These are phyloP conservation scores for Leptopilina drosophilae DNA, from an alignment of 2,888 invertebrate species.

Conservation along the genomic window DNA sequence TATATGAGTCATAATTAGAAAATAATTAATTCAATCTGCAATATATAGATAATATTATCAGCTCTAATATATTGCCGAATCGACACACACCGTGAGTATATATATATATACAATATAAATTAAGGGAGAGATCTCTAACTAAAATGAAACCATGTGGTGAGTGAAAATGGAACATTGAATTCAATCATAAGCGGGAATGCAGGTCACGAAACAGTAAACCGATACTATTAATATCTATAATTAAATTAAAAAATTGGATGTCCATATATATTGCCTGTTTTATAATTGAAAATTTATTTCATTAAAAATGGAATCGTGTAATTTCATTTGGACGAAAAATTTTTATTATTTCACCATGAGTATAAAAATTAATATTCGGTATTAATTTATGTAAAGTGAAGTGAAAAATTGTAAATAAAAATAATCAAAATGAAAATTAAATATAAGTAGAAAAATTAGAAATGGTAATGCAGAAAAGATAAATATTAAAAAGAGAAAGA, in stretches of 20 bases:
- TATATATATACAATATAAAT: neutral
- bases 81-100: neutral
- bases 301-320: no score
- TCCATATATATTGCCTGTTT: no score
- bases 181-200: conserved; percentile 1
- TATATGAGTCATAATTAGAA: neutral
- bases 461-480: no score
- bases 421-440: no score
- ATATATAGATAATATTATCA: neutral
- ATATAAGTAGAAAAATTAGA: no score
- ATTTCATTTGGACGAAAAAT: no score
- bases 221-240: neutral
- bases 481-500: no score
- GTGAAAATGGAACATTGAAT: conserved; percentile 6
- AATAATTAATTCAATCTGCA: neutral
- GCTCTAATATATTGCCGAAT: neutral
- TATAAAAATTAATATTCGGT: no score
- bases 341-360: no score
- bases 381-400: no score
- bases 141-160: conserved; percentile 12
- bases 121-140: neutral
- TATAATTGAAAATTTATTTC: no score
- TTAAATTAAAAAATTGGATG: neutral
- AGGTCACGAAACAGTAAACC: neutral
- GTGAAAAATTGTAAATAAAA: no score